Conservation (phyloP, 2,113 vertebrate species). For the Nesogale talazaci region DNA sequence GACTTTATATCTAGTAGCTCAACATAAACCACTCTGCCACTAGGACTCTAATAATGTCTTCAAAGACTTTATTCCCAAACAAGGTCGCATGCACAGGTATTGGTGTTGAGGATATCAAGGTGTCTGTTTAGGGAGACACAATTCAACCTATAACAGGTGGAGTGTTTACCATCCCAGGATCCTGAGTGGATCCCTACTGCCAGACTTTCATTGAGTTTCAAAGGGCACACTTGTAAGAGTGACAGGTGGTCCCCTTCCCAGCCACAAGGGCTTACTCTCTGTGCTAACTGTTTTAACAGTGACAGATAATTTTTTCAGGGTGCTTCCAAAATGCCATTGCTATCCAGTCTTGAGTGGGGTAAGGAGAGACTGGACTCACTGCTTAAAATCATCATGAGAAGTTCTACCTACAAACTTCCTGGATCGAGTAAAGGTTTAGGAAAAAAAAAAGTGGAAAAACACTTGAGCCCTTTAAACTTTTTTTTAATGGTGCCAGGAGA, state of each 20-base stretch:
- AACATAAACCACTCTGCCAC: too few relatives aligned
- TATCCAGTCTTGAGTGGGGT: neutral
- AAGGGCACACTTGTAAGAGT: neutral
- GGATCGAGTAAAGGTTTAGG: neutral
- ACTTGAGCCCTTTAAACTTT: slow-evolving; percentile 50
- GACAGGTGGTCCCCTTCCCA: rapidly evolving
- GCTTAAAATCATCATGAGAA: neutral
- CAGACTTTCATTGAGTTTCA: too few relatives aligned
- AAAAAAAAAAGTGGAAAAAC: neutral
- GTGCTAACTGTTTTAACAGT: neutral
- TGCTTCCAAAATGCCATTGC: neutral
- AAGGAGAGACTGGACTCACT: neutral
- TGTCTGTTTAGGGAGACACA: neutral
- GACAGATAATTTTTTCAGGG: neutral
- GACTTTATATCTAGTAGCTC: too few relatives aligned
- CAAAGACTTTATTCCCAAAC: neutral
- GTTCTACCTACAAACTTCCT: neutral
- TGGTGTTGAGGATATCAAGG: neutral
- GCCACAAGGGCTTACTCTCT: neutral
- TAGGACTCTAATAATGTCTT: neutral
- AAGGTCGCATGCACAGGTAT: neutral
- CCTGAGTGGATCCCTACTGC: too few relatives aligned
- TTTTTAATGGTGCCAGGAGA: slow-evolving; percentile 31
- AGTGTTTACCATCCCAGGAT: neutral
- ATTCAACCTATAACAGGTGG: neutral